phyloP scores from a whole-genome alignment of 2,113 vertebrate genomes.

The Genyomyrus donnyi region DNA sequence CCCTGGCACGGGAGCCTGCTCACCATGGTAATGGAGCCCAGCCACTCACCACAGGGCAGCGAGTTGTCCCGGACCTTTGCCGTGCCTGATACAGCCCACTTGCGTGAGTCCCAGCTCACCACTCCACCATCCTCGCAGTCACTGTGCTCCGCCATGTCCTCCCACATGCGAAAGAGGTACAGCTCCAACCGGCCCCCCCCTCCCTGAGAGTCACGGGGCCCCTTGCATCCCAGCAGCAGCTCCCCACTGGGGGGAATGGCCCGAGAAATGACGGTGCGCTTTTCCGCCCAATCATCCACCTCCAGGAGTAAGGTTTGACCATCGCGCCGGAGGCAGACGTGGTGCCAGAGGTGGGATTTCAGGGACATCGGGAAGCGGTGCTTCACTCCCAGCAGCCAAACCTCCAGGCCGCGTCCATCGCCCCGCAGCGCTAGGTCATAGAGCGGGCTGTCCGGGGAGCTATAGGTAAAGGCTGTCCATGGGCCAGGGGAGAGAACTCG shows the following conservation, averaged over 20 bases:
- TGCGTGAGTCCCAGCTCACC: slow-evolving; percentile 51
- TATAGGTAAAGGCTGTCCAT: slow-evolving; percentile 64
- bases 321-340: slow-evolving; percentile 53
- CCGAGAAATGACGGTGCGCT: slow-evolving; percentile 37
- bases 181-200: slow-evolving; percentile 45
- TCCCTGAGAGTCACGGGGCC: background rate
- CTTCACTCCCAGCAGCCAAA: slow-evolving; percentile 53
- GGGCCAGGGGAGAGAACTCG: slow-evolving; percentile 43
- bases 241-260: slow-evolving; percentile 42
- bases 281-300: slow-evolving; percentile 38
- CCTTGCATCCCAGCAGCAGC: slow-evolving; percentile 54
- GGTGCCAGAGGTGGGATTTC: slow-evolving; percentile 41
- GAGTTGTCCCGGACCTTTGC: slow-evolving; percentile 37
- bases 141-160: slow-evolving; percentile 34
- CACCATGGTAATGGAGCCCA: background rate
- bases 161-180: slow-evolving; percentile 63
- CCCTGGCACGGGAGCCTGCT: background rate
- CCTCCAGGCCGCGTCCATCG: slow-evolving; percentile 46
- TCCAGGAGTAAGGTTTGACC: slow-evolving; percentile 50
- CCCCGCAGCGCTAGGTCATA: slow-evolving; percentile 58
- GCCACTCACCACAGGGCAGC: slow-evolving; percentile 52
- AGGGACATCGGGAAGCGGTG: slow-evolving; percentile 50
- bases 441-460: slow-evolving; percentile 21
- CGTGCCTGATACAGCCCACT: slow-evolving; percentile 49
- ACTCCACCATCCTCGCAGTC: slow-evolving; percentile 57